These are phyloP conservation scores for Coregonus clupeaformis DNA, from an alignment of 2,113 vertebrate species.

Conservation along the genomic window DNA sequence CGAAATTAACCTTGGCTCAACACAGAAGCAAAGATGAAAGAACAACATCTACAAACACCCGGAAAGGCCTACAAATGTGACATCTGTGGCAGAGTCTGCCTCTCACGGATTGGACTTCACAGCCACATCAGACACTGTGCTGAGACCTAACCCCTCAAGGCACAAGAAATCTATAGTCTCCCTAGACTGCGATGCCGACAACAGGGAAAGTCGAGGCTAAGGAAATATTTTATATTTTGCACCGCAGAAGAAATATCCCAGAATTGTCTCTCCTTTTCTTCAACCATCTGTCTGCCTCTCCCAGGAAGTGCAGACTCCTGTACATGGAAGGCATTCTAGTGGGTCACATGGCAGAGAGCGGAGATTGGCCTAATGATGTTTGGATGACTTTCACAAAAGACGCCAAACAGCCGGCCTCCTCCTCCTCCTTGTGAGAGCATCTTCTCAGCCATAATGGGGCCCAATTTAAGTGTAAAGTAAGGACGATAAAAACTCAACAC, in stretches of 20 bases:
- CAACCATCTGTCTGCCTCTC: background rate
- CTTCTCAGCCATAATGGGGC: background rate
- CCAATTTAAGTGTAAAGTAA: background rate
- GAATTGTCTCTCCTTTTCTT: background rate
- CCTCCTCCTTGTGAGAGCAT: background rate
- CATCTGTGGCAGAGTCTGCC: too few species aligned
- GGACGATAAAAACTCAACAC: background rate
- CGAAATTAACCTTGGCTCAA: too few species aligned
- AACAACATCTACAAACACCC: background rate
- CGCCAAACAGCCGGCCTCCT: background rate
- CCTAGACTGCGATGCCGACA: background rate
- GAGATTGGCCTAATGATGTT: constrained; percentile 46
- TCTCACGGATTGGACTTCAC: too few species aligned
- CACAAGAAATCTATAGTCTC: too few species aligned
- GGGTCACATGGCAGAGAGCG: constrained; percentile 38
- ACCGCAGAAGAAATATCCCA: too few species aligned
- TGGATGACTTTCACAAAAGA: constrained; percentile 52
- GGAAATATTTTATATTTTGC: too few species aligned
- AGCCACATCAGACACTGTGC: too few species aligned
- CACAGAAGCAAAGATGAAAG: background rate
- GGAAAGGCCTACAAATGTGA: background rate
- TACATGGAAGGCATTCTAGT: background rate
- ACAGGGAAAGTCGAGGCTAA: too few species aligned
- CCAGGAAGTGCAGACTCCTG: background rate
- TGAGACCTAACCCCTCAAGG: too few species aligned